Base-by-base conservation (phyloP, 2,797 vertebrate genomes). In the Decapterus maruadsi region DNA sequence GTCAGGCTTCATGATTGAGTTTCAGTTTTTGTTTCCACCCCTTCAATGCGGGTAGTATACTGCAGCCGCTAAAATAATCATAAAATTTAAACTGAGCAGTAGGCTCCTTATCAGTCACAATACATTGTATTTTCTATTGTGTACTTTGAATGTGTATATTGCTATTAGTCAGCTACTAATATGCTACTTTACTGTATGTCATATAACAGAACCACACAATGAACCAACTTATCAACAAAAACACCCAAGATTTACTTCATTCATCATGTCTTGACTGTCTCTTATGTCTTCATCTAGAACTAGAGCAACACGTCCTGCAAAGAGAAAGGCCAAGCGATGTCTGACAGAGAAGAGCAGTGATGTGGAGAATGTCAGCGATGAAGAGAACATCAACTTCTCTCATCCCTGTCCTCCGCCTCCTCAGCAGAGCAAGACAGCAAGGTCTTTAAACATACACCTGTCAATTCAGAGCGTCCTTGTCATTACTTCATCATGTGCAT, bases 281-380 rank as follows among this genome's bases (percentile, higher is more conserved):
- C n/a, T 43, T 11, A n/a, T 4, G 1, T 70, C 26, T 68, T 31
- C 6, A n/a, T 78, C 10, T 46, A 26, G 26, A 26, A 3, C 26
- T 45, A 8, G 59, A 82, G 14, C 26, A 1, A 14, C 0, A 1
- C 87, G 88, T 8, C 55, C 53, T n/a, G 88, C 91, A 8, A 94
- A 92, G 81, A 82, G 31, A n/a, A 90, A 76, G 68, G 90, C 85
- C 29, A 22, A 78, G 60, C 34, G 4, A 1, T 54, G 51, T 71
- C 76, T 92, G 75, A 78, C 19, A 10, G 82, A 92, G 14, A 81
- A 78, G 10, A 84, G 66, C 17, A 50, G 26, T 40, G 72, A 88
- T 19, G 84, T 88, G 16, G 89, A 94, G 26, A 81, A 83, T 19
- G 2, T 68, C 55, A 46, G 34, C 26, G 6, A 64, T 48, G 59